A percentile compares a stretch with the other conserved stretches of the same genome.
Evolutionary conservation across 2,113 vertebrate species (phyloP).

Genomic region (Tonatia bakeri): DNA sequence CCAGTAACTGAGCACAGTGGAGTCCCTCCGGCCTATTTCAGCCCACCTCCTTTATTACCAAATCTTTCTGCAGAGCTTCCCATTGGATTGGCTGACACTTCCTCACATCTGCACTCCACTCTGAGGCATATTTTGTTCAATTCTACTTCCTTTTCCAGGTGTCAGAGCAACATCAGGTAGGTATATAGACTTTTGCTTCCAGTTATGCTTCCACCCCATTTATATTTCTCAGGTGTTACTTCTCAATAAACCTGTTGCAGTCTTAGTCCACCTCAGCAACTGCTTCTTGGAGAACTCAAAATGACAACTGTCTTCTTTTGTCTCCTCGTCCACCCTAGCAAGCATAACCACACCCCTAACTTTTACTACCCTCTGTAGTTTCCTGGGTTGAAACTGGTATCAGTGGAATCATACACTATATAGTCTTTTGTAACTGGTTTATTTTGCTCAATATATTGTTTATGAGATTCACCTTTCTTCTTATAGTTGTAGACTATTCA

Average conservation of each 20-base stretch:
- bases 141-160: background rate
- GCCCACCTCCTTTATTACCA: background rate
- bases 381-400: background rate
- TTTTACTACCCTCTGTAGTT: background rate
- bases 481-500: background rate
- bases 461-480: background rate
- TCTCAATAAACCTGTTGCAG: background rate
- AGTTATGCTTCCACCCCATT: background rate
- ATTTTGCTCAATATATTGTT: background rate
- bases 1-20: background rate
- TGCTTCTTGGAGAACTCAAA: background rate
- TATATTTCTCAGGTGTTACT: background rate
- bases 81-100: background rate
- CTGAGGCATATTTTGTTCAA: background rate
- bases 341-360: background rate
- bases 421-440: background rate
- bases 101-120: background rate
- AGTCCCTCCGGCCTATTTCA: background rate
- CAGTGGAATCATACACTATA: background rate
- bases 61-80: background rate
- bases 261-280: background rate
- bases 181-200: background rate
- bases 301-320: background rate
- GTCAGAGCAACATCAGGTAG: background rate
- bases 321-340: background rate